phyloP scores from a whole-genome alignment of 1,140 invertebrate species.

The Caerostris extrusa region DNA sequence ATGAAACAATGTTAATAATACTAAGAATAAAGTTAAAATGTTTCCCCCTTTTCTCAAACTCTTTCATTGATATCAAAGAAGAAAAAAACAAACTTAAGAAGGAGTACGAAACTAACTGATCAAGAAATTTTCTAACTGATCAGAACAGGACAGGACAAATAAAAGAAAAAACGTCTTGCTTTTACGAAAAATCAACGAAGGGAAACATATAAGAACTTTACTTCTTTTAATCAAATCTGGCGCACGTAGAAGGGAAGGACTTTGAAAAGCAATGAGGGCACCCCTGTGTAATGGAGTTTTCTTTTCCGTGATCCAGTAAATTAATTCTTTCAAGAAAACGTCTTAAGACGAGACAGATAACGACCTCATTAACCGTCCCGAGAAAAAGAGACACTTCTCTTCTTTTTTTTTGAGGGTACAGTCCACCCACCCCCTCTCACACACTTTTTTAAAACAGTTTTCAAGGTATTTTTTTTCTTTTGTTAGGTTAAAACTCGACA shows the following conservation, averaged over 20 bases:
- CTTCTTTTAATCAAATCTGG: background rate
- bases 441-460: background rate
- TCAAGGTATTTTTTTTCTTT: background rate
- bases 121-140: background rate
- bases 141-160: background rate
- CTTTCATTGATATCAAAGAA: no score
- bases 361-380: background rate
- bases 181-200: background rate
- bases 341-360: background rate
- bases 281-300: background rate
- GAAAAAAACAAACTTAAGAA: background rate
- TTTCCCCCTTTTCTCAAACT: no score
- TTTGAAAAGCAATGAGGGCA: background rate
- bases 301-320: background rate
- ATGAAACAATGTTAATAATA: no score
- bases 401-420: no score
- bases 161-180: background rate
- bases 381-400: background rate
- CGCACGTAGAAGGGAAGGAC: background rate
- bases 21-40: no score
- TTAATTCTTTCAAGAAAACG: conserved; percentile 17
- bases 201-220: background rate
- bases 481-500: background rate
- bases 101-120: background rate
- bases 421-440: background rate